Percentiles rank a stretch among this genome's conserved stretches.
Evolutionary conservation across 2,113 vertebrate genomes (phyloP).

Genomic region (Notarius lentiginosus): DNA sequence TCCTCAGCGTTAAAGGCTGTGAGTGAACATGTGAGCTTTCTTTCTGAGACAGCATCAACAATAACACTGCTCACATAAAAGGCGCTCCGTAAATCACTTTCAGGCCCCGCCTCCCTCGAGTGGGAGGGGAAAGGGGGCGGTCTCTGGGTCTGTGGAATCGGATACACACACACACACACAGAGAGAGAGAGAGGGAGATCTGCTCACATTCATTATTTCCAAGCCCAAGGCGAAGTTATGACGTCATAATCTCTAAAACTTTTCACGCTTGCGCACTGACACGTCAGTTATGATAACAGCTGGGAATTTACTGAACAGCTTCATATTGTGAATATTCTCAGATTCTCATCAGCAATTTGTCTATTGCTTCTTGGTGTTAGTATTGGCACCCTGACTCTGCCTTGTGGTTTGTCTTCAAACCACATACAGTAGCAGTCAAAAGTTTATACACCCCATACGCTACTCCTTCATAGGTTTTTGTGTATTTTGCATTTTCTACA

Average conservation of each 20-base stretch:
- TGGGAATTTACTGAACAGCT: too few species aligned
- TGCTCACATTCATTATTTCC: background rate
- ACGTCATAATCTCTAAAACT: background rate
- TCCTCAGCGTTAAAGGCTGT: background rate
- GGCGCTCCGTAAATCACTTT: background rate
- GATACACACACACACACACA: background rate
- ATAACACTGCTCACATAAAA: background rate
- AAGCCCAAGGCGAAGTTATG: background rate
- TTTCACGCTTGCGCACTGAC: background rate
- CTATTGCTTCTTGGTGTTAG: background rate
- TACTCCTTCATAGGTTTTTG: too few species aligned
- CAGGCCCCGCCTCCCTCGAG: background rate
- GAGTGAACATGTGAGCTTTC: background rate
- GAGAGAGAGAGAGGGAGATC: background rate
- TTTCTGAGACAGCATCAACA: background rate
- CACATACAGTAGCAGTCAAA: too few species aligned
- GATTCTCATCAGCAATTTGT: too few species aligned
- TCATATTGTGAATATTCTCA: too few species aligned
- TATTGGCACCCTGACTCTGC: background rate
- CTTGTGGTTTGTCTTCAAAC: too few species aligned
- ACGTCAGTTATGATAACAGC: too few species aligned
- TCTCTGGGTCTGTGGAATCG: too few species aligned
- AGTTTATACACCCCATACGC: too few species aligned
- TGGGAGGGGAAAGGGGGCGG: background rate
- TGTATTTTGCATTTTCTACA: too few species aligned